phyloP scores from a whole-genome alignment of 2,888 invertebrate genomes.

The Magallana nippona region DNA sequence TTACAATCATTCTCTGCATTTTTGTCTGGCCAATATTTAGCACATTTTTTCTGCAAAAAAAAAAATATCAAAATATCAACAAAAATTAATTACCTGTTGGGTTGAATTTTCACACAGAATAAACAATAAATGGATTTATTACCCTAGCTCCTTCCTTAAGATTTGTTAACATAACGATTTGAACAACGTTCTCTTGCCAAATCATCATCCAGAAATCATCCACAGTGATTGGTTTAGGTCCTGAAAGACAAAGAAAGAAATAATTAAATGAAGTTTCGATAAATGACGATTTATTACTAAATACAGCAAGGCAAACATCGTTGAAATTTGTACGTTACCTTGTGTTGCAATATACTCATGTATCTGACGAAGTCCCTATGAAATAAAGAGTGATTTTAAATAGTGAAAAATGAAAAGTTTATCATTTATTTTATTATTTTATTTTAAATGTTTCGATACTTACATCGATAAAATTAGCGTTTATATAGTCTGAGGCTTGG shows the following conservation, averaged over 20 bases:
- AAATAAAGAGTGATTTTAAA: neutral
- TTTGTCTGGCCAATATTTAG: neutral
- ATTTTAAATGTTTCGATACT: neutral
- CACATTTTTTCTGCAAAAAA: neutral
- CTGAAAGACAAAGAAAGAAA: neutral
- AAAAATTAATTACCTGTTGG: too few relatives aligned
- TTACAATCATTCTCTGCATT: neutral
- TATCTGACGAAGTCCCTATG: neutral
- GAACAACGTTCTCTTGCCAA: neutral
- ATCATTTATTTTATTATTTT: too few relatives aligned
- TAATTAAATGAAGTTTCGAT: too few relatives aligned
- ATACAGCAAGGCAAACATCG: too few relatives aligned
- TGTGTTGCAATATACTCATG: neutral
- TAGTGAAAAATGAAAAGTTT: too few relatives aligned
- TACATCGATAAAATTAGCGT: conserved; percentile 33
- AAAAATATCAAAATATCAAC: too few relatives aligned
- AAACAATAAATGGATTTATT: neutral
- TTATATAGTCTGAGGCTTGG: neutral
- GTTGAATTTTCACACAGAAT: too few relatives aligned
- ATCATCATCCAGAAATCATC: neutral
- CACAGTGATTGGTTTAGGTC: neutral
- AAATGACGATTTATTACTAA: too few relatives aligned
- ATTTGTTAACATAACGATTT: conserved; percentile 4
- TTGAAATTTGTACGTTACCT: neutral
- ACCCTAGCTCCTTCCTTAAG: neutral